Conservation (phyloP, 2,113 vertebrate genomes). For the Rhineura floridana region DNA sequence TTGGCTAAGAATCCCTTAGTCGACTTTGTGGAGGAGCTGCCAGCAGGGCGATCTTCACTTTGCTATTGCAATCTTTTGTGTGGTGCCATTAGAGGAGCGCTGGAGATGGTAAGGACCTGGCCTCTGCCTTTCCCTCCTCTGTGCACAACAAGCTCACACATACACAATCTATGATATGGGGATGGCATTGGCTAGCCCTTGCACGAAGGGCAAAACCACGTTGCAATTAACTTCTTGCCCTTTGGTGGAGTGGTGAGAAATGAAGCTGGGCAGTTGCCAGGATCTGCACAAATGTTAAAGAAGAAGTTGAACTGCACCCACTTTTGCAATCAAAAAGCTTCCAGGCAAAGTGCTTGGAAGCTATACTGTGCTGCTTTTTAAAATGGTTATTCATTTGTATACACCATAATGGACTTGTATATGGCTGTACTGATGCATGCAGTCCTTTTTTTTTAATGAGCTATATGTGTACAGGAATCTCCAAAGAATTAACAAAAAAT, state of each 20-base stretch:
- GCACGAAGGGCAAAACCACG: background rate
- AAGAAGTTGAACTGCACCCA: background rate
- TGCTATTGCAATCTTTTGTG: slow-evolving; percentile 81
- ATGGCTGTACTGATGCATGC: no score
- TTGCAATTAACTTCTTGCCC: background rate
- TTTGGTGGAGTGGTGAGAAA: background rate
- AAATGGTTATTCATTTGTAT: no score
- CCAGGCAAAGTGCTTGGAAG: no score
- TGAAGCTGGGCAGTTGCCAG: background rate
- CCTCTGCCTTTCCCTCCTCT: rapidly evolving
- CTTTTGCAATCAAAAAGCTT: no score
- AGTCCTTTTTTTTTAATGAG: no score
- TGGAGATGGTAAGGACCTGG: slow-evolving; percentile 79
- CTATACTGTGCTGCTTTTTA: no score
- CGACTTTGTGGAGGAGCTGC: slow-evolving; percentile 81
- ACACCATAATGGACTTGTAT: no score
- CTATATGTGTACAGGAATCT: no score
- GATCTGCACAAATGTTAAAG: background rate
- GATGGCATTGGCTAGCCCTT: background rate
- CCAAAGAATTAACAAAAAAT: no score
- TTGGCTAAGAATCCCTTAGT: slow-evolving; percentile 81
- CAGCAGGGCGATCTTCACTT: slow-evolving; percentile 73
- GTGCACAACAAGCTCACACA: background rate
- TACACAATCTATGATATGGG: background rate
- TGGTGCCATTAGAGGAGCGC: slow-evolving; percentile 80